Base-by-base conservation (phyloP, 2,888 invertebrate species). In the Pyrochroa serraticornis region DNA sequence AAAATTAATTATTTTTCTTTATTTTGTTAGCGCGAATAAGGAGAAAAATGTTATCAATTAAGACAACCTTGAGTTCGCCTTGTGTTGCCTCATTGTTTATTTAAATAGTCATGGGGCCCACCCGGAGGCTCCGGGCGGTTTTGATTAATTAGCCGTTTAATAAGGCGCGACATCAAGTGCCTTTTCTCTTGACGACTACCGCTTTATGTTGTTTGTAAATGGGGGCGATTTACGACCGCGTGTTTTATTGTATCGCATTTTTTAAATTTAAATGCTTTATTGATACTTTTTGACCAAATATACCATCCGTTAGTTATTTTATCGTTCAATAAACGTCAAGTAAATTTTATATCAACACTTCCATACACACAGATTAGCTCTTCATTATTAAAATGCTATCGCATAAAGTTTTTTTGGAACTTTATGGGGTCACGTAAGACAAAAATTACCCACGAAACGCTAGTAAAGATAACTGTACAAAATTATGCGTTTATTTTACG, bases 231-330 rank as follows among this genome's bases (percentile, higher is more conserved):
- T 55, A 55, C 48, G 48, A 55, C 30, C 48, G 22, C 22, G 38
- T 33, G 42, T 53, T 53, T 53, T 53, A 53, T 46, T 7, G 35
- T 46, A 45, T 52, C 52, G 45, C 44, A 45, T 43, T 34, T 52
- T 46, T 22, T 38, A 13, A n/a, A 43, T 45, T 52, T 46, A 39
- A 39, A 53, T 53, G 53, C 47, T 48, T 48, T 48, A 55, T 48
- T 48, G 53, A 43, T 35, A 46, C 31, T 48, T 55, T 55, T 55
- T 48, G 54, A 48, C 13, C 48, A 56, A 56, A 56, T 47, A 44
- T 45, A 44, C 37, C 39, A 56, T 56, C 56, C 56, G 56, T 56
- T 56, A 56, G 44, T 55, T 56, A 49, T 56, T 56, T 56, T 56
- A 56, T 50, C 44, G 45, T 56, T 35, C 45, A 44, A 44, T 56